Evolutionary conservation across 2,888 invertebrate species (phyloP), one percentile per base, ranked within the genome.

Genomic region (Lasioglossum pauxillum): DNA sequence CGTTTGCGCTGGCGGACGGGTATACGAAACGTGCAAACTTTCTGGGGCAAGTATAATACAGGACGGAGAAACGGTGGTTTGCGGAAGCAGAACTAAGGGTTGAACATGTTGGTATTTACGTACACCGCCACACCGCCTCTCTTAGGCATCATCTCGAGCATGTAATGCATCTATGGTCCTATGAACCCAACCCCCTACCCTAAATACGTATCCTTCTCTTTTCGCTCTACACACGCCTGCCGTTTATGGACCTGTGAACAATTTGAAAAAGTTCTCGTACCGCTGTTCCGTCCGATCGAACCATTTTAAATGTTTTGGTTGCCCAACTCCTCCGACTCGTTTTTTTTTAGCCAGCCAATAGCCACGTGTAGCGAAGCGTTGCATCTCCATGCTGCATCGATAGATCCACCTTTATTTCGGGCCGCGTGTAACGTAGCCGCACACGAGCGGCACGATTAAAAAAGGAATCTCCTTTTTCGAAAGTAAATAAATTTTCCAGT

Each of bases 121-220:
- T 79, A 76, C 46, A 73, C 86, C 85, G 35, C 73, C 78, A 67
- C 76, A 74, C 89, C 83, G 78, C 80, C 75, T 77, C 87, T 88
- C 88, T 91, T 88, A 90, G 87, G 78, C 85, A 82, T 89, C 87
- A 90, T 87, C 85, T 91, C 91, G 85, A 90, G 92, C 91, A 91
- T 93, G 91, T 91, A 91, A 93, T 91, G 86, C 87, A 90, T 76
- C 89, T 80, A 82, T 85, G 78, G 83, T 60, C 75, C 88, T 87
- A 75, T 77, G 77, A 81, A 85, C 74, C 78, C 73, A 72, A 78
- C 80, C 76, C 44, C 80, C 80, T 74, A 79, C 74, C 82, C 78
- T 75, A 82, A 80, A 75, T 82, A 73, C 78, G 72, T 80, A 83
- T 79, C 80, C 81, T 72, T 72, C 72, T 69, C 74, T 78, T 80